Conservation (phyloP, 2,888 invertebrate species). For the Chesias legatella region DNA sequence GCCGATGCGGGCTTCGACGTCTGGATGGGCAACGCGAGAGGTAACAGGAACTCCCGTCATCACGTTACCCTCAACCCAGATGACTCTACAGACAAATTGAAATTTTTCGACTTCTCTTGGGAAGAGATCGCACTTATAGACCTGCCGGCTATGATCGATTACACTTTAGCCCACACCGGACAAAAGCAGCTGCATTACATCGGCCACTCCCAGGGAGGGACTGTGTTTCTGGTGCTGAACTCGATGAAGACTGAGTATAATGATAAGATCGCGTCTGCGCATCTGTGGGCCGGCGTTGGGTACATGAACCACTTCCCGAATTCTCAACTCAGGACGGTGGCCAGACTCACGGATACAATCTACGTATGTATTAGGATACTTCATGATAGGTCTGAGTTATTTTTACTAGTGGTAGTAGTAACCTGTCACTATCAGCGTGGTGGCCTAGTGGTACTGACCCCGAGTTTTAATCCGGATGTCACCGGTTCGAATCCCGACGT, state of each 20-base stretch:
- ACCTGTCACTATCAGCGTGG: too few species aligned
- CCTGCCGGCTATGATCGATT: slow-evolving; percentile 60
- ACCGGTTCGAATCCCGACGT: too few species aligned
- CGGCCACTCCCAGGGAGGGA: slow-evolving; percentile 69
- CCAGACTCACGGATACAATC: slow-evolving; percentile 40
- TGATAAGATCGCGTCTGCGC: slow-evolving; percentile 51
- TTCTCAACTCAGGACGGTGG: slow-evolving; percentile 23
- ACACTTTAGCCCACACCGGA: slow-evolving; percentile 44
- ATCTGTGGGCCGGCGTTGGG: slow-evolving; percentile 59
- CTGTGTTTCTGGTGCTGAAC: slow-evolving; percentile 50
- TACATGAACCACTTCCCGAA: slow-evolving; percentile 50
- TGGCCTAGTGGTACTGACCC: too few species aligned
- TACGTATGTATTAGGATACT: slow-evolving; percentile 45
- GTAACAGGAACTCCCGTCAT: slow-evolving; percentile 84
- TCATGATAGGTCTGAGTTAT: too few species aligned
- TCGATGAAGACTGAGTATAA: slow-evolving; percentile 55
- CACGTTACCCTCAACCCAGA: slow-evolving; percentile 71
- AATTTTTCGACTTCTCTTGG: slow-evolving; percentile 61
- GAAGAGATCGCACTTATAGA: slow-evolving; percentile 62
- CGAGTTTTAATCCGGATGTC: too few species aligned
- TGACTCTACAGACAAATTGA: slow-evolving; percentile 28
- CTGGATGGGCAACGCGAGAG: slow-evolving; percentile 92
- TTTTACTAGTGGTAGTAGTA: too few species aligned
- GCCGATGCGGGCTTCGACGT: slow-evolving; percentile 85
- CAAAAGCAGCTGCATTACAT: slow-evolving; percentile 55